Percentiles rank a stretch among this genome's conserved stretches.
These are phyloP conservation scores for Scaptomyza pallida DNA, from an alignment of 1,140 invertebrate species.

Conservation along the genomic window DNA sequence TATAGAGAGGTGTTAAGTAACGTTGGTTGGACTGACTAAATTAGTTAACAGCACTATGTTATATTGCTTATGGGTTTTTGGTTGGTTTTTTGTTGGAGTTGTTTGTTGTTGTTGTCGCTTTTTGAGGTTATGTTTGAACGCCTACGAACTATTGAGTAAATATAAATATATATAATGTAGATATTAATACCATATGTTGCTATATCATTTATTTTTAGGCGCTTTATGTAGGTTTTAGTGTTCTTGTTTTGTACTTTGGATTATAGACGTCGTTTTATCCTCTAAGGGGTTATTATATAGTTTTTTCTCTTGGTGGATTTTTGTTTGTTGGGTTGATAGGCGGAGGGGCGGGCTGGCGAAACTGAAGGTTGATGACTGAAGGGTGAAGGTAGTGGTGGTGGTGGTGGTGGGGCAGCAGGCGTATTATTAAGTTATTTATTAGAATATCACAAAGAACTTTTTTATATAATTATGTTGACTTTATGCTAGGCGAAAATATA, in stretches of 20 bases:
- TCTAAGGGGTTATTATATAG: slow-evolving; percentile 15
- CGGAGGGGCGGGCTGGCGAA: slow-evolving; percentile 56
- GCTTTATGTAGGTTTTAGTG: slow-evolving; percentile 23
- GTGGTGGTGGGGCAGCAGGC: slow-evolving; percentile 31
- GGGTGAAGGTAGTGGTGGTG: slow-evolving; percentile 16
- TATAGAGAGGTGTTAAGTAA: slow-evolving; percentile 59
- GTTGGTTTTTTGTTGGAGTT: slow-evolving; percentile 17
- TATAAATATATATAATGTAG: slow-evolving; percentile 36
- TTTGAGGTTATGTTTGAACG: slow-evolving; percentile 60
- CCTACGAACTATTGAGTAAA: slow-evolving; percentile 45
- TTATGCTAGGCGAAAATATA: slow-evolving; percentile 36
- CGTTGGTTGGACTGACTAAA: slow-evolving; percentile 60
- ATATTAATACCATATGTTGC: slow-evolving; percentile 81
- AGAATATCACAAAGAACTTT: slow-evolving; percentile 49
- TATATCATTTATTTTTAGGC: slow-evolving; percentile 51
- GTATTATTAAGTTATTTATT: slow-evolving; percentile 19
- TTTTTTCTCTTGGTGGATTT: slow-evolving; percentile 23
- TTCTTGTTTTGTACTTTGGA: slow-evolving; percentile 73
- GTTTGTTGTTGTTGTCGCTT: slow-evolving; percentile 32
- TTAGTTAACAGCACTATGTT: slow-evolving; percentile 75
- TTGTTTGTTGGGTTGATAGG: slow-evolving; percentile 69
- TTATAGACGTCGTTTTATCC: slow-evolving; percentile 73
- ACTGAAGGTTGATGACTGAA: slow-evolving; percentile 49
- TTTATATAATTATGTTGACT: slow-evolving; percentile 23
- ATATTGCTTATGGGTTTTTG: slow-evolving; percentile 70